Conservation (phyloP, 2,888 invertebrate species). For the Prostheceraeus crozeri region DNA sequence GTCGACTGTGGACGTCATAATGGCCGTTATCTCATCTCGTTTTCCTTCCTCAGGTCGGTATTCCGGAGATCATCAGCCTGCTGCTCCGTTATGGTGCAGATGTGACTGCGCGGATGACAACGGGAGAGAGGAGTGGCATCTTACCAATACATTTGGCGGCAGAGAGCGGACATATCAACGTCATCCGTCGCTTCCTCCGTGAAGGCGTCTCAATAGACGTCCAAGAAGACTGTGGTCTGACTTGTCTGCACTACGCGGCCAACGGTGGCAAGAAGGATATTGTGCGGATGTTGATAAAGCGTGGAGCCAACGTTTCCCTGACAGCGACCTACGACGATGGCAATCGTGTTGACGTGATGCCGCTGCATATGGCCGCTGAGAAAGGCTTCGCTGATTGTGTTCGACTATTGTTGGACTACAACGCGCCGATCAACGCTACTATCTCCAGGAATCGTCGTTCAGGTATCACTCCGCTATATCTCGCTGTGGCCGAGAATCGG, state of each 20-base stretch:
- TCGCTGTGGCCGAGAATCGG: slow-evolving; percentile 85
- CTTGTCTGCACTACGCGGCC: slow-evolving; percentile 35
- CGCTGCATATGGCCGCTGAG: slow-evolving; percentile 30
- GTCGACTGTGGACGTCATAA: no score
- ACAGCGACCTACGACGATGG: slow-evolving; percentile 27
- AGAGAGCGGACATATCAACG: slow-evolving; percentile 34
- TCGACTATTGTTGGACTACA: slow-evolving; percentile 27
- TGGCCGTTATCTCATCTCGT: no score
- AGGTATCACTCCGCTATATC: slow-evolving; percentile 72
- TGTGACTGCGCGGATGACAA: slow-evolving; percentile 28
- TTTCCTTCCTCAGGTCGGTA: slow-evolving; percentile 27
- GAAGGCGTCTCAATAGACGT: slow-evolving; percentile 25
- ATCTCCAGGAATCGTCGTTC: slow-evolving; percentile 13
- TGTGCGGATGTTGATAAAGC: slow-evolving; percentile 27
- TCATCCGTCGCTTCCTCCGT: slow-evolving; percentile 28
- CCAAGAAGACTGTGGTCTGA: slow-evolving; percentile 34
- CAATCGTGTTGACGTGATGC: slow-evolving; percentile 18
- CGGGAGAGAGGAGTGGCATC: slow-evolving; percentile 31
- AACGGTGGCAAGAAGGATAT: slow-evolving; percentile 30
- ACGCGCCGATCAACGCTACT: slow-evolving; percentile 30
- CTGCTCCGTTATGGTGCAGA: slow-evolving; percentile 27
- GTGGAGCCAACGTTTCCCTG: slow-evolving; percentile 18
- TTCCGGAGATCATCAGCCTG: slow-evolving; percentile 26
- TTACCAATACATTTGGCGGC: slow-evolving; percentile 32
- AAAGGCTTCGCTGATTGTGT: slow-evolving; percentile 29